A percentile compares a stretch with the other conserved stretches of the same genome.
These are phyloP conservation scores for Ditylenchus dipsaci DNA, from an alignment of 1,140 invertebrate species.

Conservation along the genomic window DNA sequence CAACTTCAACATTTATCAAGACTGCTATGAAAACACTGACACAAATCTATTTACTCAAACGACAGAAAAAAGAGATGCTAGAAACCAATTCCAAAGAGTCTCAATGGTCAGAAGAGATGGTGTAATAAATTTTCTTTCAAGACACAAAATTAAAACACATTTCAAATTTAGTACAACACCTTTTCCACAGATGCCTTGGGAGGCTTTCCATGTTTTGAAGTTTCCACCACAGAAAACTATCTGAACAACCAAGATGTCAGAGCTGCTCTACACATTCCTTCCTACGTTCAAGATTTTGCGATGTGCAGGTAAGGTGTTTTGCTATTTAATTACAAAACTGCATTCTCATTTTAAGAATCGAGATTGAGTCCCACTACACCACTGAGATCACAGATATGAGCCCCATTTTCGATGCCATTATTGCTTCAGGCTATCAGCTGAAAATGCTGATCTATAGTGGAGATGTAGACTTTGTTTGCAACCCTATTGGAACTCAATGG, in stretches of 20 bases:
- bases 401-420: constrained; percentile 35
- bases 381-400: too few species aligned
- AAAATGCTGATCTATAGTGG: constrained; percentile 63
- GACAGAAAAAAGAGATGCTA: too few species aligned
- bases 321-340: too few species aligned
- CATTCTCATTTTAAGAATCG: too few species aligned
- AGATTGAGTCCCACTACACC: too few species aligned
- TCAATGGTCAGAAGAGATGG: too few species aligned
- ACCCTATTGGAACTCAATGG: constrained; percentile 64
- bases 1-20: constrained; percentile 51
- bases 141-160: too few species aligned
- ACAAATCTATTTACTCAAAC: too few species aligned
- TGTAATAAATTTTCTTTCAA: too few species aligned
- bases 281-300: too few species aligned
- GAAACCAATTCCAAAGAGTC: too few species aligned
- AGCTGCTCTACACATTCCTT: constrained; percentile 58
- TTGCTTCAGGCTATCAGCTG: constrained; percentile 33
- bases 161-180: constrained; percentile 6
- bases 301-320: too few species aligned
- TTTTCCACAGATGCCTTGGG: constrained; percentile 16
- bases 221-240: constrained; percentile 50
- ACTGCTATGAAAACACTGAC: constrained; percentile 48
- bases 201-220: constrained; percentile 59
- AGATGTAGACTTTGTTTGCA: constrained; percentile 60
- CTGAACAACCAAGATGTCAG: constrained; percentile 58